Evolutionary conservation across 2,113 vertebrate species (phyloP).

Genomic region (Hoplias malabaricus): DNA sequence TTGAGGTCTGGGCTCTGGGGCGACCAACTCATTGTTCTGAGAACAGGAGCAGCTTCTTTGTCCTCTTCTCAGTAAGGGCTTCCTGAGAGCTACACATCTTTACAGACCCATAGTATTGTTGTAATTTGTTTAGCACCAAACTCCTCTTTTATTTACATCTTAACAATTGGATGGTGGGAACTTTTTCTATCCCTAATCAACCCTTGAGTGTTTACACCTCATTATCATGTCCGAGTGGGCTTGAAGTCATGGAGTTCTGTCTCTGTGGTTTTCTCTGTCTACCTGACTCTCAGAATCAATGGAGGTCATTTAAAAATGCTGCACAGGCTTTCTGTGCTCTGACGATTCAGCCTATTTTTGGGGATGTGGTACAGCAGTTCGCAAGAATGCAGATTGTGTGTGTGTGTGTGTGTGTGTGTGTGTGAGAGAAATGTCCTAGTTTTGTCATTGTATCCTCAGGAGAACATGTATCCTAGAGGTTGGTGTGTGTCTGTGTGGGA

Average conservation of each 20-base stretch:
- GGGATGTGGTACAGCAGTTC: slow-evolving; percentile 11
- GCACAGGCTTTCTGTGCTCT: not conserved
- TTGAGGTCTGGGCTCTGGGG: too few relatives aligned
- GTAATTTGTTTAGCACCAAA: too few relatives aligned
- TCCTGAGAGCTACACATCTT: too few relatives aligned
- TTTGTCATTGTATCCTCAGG: not conserved
- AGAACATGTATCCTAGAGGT: slow-evolving; percentile 1
- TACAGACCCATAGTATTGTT: too few relatives aligned
- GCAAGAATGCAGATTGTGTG: slow-evolving; percentile 13
- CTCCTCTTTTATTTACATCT: too few relatives aligned
- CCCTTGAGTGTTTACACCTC: not conserved
- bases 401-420: slow-evolving; percentile 27
- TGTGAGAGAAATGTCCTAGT: not conserved
- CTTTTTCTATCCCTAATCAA: not conserved
- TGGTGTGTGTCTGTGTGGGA: not conserved
- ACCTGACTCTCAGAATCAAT: slow-evolving; percentile 22
- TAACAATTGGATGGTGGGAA: too few relatives aligned
- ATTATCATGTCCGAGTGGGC: not conserved
- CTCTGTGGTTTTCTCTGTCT: not conserved
- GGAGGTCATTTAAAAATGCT: slow-evolving; percentile 21
- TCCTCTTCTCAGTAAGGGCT: too few relatives aligned
- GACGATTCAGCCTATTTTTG: slow-evolving; percentile 15
- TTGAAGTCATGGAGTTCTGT: slow-evolving; percentile 16
- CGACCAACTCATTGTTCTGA: too few relatives aligned
- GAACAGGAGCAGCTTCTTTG: too few relatives aligned